Conservation (phyloP, 1,140 invertebrate species). For the Cherax quadricarinatus region DNA sequence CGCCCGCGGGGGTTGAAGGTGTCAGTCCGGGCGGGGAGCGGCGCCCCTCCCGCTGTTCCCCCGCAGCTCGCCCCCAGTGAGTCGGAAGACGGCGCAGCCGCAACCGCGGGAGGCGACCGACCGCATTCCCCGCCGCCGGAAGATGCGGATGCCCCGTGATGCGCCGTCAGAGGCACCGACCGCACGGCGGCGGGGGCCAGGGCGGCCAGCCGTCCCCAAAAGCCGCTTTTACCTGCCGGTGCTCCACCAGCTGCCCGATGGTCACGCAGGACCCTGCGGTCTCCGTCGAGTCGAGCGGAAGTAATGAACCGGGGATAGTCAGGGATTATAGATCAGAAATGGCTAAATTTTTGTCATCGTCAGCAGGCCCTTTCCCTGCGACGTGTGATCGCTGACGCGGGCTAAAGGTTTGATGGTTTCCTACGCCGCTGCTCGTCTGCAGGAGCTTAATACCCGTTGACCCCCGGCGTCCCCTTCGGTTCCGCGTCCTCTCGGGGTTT, state of each 20-base stretch:
- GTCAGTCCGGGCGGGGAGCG: slow-evolving; percentile 93
- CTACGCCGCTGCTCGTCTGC: slow-evolving; percentile 79
- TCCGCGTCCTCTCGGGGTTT: slow-evolving; percentile 85
- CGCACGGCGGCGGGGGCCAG: slow-evolving; percentile 74
- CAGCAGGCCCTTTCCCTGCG: slow-evolving; percentile 79
- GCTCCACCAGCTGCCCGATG: slow-evolving; percentile 87
- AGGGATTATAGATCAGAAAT: slow-evolving; percentile 95
- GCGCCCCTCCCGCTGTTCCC: slow-evolving; percentile 86
- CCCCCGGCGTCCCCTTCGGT: slow-evolving; percentile 94
- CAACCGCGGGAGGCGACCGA: slow-evolving; percentile 45
- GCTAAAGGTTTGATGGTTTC: slow-evolving; percentile 91
- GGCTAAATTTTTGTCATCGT: slow-evolving; percentile 93
- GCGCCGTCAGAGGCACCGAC: slow-evolving; percentile 53
- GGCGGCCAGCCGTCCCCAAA: slow-evolving; percentile 79
- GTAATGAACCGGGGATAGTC: slow-evolving; percentile 91
- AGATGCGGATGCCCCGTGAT: slow-evolving; percentile 48
- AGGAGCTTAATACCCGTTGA: slow-evolving; percentile 97
- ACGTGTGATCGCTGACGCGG: slow-evolving; percentile 94
- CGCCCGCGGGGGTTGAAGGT: slow-evolving; percentile 86
- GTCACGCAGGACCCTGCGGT: slow-evolving; percentile 89
- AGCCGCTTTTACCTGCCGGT: too few relatives aligned
- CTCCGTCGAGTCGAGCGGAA: slow-evolving; percentile 93
- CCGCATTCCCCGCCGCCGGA: slow-evolving; percentile 59
- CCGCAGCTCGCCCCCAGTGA: slow-evolving; percentile 93
- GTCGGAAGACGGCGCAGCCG: slow-evolving; percentile 84